These are phyloP conservation scores for Amphiduros pacificus DNA, from an alignment of 2,888 invertebrate genomes.

Conservation along the genomic window DNA sequence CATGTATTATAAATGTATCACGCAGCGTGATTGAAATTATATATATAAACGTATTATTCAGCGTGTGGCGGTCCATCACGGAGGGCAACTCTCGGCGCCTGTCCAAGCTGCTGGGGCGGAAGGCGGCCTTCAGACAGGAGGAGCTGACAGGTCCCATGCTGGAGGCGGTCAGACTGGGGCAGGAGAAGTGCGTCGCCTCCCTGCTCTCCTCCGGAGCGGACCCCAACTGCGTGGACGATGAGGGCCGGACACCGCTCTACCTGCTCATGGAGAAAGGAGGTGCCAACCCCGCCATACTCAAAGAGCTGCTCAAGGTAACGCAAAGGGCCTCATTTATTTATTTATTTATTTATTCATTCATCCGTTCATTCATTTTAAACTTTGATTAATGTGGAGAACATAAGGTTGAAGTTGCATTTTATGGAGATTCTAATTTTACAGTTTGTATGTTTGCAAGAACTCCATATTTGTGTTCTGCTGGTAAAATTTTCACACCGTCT, in stretches of 20 bases:
- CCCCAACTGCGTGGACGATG: conserved; percentile 24
- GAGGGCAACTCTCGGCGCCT: conserved; percentile 11
- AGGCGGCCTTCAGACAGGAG: background rate
- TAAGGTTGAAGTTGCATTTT: no score
- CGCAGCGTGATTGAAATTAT: no score
- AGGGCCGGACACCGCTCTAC: conserved; percentile 24
- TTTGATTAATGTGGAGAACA: no score
- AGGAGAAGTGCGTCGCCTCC: conserved; percentile 19
- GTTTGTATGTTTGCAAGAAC: no score
- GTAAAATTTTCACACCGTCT: no score
- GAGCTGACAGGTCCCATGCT: conserved; percentile 14
- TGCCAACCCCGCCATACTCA: conserved; percentile 24
- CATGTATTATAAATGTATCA: no score
- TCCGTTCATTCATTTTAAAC: no score
- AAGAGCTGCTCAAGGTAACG: conserved; percentile 21
- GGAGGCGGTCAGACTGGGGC: conserved; percentile 20
- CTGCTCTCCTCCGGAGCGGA: conserved; percentile 27
- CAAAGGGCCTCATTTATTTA: no score
- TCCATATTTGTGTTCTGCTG: no score
- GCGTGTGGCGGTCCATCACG: conserved; percentile 10
- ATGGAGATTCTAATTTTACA: no score
- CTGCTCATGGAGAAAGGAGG: conserved; percentile 25
- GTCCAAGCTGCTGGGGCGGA: conserved; percentile 13
- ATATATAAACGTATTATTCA: no score
- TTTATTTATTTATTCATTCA: no score